phyloP scores from a whole-genome alignment of 2,888 invertebrate species.

The Microplitis manilae region DNA sequence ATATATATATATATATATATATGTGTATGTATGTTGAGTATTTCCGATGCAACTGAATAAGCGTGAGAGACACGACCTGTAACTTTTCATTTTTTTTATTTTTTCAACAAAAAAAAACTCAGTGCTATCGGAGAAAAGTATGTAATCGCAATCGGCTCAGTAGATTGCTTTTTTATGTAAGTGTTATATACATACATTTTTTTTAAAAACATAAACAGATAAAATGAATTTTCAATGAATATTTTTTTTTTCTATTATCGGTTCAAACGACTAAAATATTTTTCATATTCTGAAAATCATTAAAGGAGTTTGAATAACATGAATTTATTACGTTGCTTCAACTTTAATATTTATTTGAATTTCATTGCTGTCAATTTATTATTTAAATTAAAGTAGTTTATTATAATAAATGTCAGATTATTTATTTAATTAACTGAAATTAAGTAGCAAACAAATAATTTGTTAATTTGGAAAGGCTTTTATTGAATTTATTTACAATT shows the following conservation, averaged over 20 bases:
- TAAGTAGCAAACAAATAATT: neutral
- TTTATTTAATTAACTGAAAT: neutral
- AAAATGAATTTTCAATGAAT: neutral
- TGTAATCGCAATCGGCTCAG: neutral
- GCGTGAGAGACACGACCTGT: slow-evolving; percentile 6
- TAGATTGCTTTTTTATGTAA: slow-evolving; percentile 2
- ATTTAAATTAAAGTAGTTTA: neutral
- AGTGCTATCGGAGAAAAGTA: neutral
- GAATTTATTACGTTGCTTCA: neutral
- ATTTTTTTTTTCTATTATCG: neutral
- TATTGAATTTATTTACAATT: neutral
- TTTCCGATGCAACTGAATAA: neutral
- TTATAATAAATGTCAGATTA: neutral
- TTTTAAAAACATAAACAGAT: neutral
- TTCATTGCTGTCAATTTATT: neutral
- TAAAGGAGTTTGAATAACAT: neutral
- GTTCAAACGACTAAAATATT: too few species aligned
- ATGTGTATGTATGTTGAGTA: slow-evolving; percentile 2
- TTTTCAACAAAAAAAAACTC: neutral
- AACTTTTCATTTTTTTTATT: slow-evolving; percentile 9
- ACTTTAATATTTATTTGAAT: neutral
- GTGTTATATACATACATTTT: neutral
- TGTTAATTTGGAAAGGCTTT: neutral
- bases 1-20: neutral
- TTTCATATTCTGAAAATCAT: neutral